Base-by-base conservation (phyloP, 2,888 invertebrate species). In the Pachydiplax longipennis region DNA sequence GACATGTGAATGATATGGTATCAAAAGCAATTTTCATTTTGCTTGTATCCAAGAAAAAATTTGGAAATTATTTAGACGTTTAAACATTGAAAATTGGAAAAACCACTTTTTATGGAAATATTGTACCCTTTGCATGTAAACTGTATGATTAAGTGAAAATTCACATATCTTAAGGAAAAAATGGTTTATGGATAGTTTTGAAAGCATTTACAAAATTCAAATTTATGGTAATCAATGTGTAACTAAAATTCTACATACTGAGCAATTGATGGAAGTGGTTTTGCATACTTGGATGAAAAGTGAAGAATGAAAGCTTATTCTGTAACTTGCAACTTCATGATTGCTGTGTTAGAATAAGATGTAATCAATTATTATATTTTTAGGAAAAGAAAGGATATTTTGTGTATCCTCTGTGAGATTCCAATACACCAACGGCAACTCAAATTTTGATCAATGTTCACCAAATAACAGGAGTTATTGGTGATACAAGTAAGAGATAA, bases 51-150 rank as follows among this genome's bases (percentile, higher is more conserved):
- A 4, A 15, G n/a, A 1, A 8, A 35, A n/a, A 37, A 37, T 37
- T 61, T 12, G 13, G 1, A 87, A 61, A 18, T 35, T 37, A 18
- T 37, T 37, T 35, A 61, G 18, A 6, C 25, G n/a, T n/a, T n/a
- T 2, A n/a, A n/a, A 22, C 8, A 12, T 58, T 35, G 4, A 40
- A 61, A 48, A 44, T 82, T n/a, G n/a, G 12, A 15, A 18, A 18
- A 18, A 3, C 35, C 8, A 22, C n/a, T 22, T 37, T n/a, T 10
- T 37, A 2, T 37, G 81, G 18, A 40, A 80, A 8, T 5, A 10
- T 37, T n/a, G 31, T 81, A 90, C n/a, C 31, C 22, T 25, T 22
- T 58, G 48, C 65, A 90, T 91, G 44, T 91, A 90, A 80, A 92
- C 90, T n/a, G 80, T 3, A 80, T 31, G 80, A 80, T 35, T 13